phyloP scores from a whole-genome alignment of 2,888 invertebrate genomes.

The Camponotus fellah region DNA sequence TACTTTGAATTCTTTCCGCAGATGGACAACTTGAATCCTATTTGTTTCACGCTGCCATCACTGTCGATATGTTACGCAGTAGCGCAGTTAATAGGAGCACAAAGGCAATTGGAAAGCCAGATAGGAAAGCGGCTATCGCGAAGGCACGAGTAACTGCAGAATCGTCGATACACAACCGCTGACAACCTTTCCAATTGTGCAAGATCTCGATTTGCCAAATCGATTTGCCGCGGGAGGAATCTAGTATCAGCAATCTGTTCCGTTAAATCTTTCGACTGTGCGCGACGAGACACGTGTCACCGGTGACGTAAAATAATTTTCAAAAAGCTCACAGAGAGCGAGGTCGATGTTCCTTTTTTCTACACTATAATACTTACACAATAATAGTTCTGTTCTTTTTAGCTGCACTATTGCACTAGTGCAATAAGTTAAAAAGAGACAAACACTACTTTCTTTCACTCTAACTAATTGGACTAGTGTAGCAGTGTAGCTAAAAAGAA shows the following conservation, averaged over 20 bases:
- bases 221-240: conserved; percentile 64
- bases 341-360: background rate
- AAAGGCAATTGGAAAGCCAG: conserved; percentile 64
- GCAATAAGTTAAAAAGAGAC: no score
- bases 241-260: conserved; percentile 63
- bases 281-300: background rate
- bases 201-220: conserved; percentile 65
- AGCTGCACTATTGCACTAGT: no score
- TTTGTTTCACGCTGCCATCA: conserved; percentile 51
- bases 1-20: background rate
- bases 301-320: background rate
- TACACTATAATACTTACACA: background rate
- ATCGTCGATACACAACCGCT: conserved; percentile 65
- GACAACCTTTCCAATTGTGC: conserved; percentile 73
- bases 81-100: conserved; percentile 70
- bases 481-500: no score
- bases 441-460: no score
- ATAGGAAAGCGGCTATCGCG: conserved; percentile 50
- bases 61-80: conserved; percentile 73
- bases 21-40: conserved; percentile 11
- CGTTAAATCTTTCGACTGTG: conserved; percentile 26
- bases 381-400: no score
- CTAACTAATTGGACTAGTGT: no score
- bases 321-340: background rate
- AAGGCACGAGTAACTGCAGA: conserved; percentile 67